Percentiles rank a stretch among this genome's conserved stretches.
These are phyloP conservation scores for Protobothrops flavoviridis DNA, from an alignment of 2,113 vertebrate species.

Conservation along the genomic window DNA sequence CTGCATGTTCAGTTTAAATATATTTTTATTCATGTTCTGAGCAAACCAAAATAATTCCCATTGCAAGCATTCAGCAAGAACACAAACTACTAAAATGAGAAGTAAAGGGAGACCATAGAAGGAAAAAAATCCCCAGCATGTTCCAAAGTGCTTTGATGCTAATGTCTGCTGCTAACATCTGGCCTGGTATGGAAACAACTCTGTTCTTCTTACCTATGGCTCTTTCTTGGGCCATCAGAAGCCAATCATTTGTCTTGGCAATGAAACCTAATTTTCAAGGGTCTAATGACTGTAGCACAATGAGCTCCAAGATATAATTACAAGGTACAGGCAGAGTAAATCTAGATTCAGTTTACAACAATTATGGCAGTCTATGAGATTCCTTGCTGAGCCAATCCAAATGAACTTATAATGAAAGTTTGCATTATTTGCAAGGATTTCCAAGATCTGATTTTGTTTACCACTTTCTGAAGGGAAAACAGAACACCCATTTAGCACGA, in stretches of 20 bases:
- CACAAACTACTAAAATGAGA: neutral
- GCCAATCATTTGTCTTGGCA: constrained; percentile 30
- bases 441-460: constrained; percentile 14
- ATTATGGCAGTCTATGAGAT: constrained; percentile 10
- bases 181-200: neutral
- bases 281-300: neutral
- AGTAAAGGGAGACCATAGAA: neutral
- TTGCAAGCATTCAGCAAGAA: neutral
- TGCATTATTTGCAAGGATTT: constrained; percentile 22
- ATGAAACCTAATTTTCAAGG: constrained; percentile 37
- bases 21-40: neutral
- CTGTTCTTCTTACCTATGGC: neutral
- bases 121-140: neutral
- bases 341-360: constrained; percentile 31
- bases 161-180: neutral
- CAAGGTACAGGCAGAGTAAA: constrained; percentile 42
- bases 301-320: constrained; percentile 42
- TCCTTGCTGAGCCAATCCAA: constrained; percentile 15
- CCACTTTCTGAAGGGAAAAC: constrained; percentile 7
- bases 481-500: neutral
- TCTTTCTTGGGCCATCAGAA: neutral
- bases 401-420: constrained; percentile 37
- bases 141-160: neutral
- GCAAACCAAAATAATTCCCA: neutral
- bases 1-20: neutral